phyloP scores from a whole-genome alignment of 2,888 invertebrate species.

The Heliconius charithonia region DNA sequence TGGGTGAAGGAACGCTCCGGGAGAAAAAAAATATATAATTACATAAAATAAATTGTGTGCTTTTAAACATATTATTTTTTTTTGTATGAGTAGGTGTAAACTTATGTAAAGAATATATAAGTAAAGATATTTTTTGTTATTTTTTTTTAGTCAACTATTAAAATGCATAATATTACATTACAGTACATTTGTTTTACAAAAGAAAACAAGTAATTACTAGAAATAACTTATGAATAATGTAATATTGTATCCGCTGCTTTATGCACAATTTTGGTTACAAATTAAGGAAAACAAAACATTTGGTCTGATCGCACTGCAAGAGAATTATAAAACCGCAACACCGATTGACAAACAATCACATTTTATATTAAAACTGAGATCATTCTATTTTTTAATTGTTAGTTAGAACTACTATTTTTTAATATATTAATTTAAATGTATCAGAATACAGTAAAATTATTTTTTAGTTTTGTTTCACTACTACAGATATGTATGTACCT shows the following conservation, averaged over 20 bases:
- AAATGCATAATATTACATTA: not conserved
- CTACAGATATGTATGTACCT: no score
- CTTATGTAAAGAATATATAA: not conserved
- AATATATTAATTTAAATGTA: not conserved
- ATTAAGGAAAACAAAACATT: slow-evolving; percentile 49
- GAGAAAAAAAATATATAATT: not conserved
- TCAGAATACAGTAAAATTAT: no score
- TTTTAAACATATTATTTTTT: not conserved
- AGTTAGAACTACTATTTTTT: not conserved
- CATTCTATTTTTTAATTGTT: slow-evolving; percentile 38
- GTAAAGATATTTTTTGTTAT: no score
- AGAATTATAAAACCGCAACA: slow-evolving; percentile 50
- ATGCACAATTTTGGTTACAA: slow-evolving; percentile 34
- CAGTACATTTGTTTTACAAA: not conserved
- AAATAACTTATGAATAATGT: slow-evolving; percentile 31
- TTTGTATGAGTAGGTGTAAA: not conserved
- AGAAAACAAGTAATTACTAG: not conserved
- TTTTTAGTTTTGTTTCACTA: not conserved
- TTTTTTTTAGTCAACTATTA: not conserved
- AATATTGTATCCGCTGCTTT: slow-evolving; percentile 22
- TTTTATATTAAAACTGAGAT: slow-evolving; percentile 51
- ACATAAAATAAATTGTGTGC: not conserved
- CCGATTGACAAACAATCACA: slow-evolving; percentile 47
- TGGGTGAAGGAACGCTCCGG: not conserved
- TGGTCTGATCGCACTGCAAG: slow-evolving; percentile 41